Base-by-base conservation (phyloP, 2,113 vertebrate species). In the Promerops cafer region DNA sequence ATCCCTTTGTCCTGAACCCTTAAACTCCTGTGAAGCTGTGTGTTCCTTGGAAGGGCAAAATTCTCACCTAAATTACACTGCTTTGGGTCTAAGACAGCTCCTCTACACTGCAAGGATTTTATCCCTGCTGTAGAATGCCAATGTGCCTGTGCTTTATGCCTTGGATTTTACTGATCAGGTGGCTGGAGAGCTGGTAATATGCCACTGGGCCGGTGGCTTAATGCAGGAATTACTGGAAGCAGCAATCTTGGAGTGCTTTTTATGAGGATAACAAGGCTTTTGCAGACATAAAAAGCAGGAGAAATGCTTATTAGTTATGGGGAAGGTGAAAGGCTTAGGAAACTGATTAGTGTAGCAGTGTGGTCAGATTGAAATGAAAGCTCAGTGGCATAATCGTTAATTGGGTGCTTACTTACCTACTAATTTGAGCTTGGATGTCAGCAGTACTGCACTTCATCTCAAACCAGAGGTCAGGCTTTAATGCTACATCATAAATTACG, bases 401-500 rank as follows among this genome's bases (percentile, higher is more conserved):
- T 98, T 98, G 98, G 97, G 97, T 97, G 97, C 98, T 98, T 97
- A 98, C 98, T 98, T 97, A 98, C 98, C 98, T 98, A 97, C 98
- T 98, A 97, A 98, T 98, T 97, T 98, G 97, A 98, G 97, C 97
- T 96, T 93, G 97, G 97, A 96, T 98, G 98, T 98, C 98, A 98
- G 98, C 97, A 96, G 94, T 93, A 89, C 92, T 65, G 93, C 94
- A 94, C 97, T 97, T 97, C 97, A 95, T 97, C 96, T 97, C 96
- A 97, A 97, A 98, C 96, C 97, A 97, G 83, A 97, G 98, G 98
- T 98, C 98, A 98, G 97, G 91, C 97, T 97, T 97, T 96, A 98
- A 97, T 97, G 98, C 97, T 98, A 94, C 97, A 97, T 97, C 97
- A 97, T 98, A 98, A 98, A 98, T 98, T 97, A 98, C 97, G 83